Base-by-base conservation (phyloP, 2,797 vertebrate genomes). In the Spondyliosoma cantharus region DNA sequence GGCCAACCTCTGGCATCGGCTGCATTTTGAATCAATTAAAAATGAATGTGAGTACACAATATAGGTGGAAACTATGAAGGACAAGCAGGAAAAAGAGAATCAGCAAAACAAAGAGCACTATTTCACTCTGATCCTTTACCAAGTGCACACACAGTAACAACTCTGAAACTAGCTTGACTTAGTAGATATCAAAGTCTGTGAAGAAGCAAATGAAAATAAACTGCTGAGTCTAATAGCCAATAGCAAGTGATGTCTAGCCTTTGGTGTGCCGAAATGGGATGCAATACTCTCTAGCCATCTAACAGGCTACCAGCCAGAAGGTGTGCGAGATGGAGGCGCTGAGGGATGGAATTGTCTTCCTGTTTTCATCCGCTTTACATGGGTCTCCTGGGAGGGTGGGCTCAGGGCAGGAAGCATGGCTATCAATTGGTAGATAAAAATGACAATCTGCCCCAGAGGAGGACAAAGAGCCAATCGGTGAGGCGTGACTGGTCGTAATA, bases 391-490 rank as follows among this genome's bases (percentile, higher is more conserved):
- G 92, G 93, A 93, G 73, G 91, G 90, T 83, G 92, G 92, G 91
- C 88, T 92, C 90, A 87, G 89, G 78, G 85, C 80, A 89, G 86
- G 88, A 89, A 89, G 89, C 88, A 43, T 78, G 86, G 90, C 84
- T 93, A 94, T 93, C 92, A 94, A 94, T 93, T 92, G 92, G 92
- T 86, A 93, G 91, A 93, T 93, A 94, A 94, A 93, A 93, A 93
- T 92, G 91, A 92, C 93, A 91, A 92, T 93, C 90, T 91, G 81
- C 88, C 92, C 91, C 90, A 83, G 76, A 90, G 90, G 93, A 90
- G 88, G 84, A 92, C 91, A 93, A 91, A 91, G 88, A 93, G 92
- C 90, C 90, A 93, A 92, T 93, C 85, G 14, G 63, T 82, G 92
- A 92, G 84, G 91, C 86, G 80, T 94, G 91, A 93, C 93, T 70